phyloP scores from a whole-genome alignment of 1,140 invertebrate genomes.

The Hestina assimilis region DNA sequence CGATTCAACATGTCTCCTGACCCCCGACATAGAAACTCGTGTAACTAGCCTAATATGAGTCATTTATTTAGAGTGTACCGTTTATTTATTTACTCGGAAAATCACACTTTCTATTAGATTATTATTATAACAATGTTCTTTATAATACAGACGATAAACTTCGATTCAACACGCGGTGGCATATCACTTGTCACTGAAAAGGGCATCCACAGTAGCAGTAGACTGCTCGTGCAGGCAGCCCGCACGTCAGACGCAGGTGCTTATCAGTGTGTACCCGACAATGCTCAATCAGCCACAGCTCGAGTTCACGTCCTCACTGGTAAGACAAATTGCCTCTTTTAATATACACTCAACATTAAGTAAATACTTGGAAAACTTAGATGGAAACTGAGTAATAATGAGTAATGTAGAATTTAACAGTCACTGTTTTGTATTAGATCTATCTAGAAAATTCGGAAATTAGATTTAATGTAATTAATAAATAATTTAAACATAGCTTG shows the following conservation, averaged over 20 bases:
- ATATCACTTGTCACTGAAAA: conserved; percentile 90
- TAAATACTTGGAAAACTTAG: not conserved
- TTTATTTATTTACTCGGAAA: no score
- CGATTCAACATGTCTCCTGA: no score
- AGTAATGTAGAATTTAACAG: no score
- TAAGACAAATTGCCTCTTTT: conserved; percentile 51
- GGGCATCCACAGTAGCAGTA: conserved; percentile 86
- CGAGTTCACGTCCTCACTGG: conserved; percentile 91
- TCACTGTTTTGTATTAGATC: not conserved
- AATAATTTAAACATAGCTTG: no score
- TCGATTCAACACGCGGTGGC: conserved; percentile 87
- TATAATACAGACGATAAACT: conserved; percentile 84
- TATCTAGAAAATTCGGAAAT: no score
- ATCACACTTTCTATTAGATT: not conserved
- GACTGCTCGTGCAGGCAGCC: conserved; percentile 88
- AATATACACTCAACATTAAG: no score
- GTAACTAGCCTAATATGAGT: no score
- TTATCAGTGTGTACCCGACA: conserved; percentile 88
- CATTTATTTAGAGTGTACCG: no score
- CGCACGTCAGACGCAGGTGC: conserved; percentile 85
- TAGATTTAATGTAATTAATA: no score
- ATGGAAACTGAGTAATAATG: not conserved
- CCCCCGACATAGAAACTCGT: no score
- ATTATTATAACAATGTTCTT: not conserved
- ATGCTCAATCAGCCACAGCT: conserved; percentile 86